These are phyloP conservation scores for Iphiclides podalirius DNA, from an alignment of 2,888 invertebrate genomes.

Conservation along the genomic window DNA sequence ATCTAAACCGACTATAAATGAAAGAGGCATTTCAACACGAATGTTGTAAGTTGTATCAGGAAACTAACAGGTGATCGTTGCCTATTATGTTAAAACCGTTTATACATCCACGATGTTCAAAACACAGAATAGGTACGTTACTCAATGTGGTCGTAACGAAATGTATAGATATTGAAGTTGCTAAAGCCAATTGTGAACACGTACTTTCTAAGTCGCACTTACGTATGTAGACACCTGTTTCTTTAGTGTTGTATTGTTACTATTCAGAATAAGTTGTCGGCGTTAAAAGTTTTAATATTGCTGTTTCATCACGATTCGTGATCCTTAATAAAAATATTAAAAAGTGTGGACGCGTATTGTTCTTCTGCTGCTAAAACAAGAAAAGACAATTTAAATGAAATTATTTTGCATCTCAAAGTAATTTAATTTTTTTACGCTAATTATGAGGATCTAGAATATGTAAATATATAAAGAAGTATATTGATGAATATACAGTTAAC, in stretches of 20 bases:
- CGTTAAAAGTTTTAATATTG: not conserved
- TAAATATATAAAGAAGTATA: too few relatives aligned
- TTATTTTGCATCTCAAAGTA: too few relatives aligned
- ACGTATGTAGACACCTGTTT: not conserved
- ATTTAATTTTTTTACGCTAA: too few relatives aligned
- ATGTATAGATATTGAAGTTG: slow-evolving; percentile 15
- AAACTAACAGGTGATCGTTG: slow-evolving; percentile 11
- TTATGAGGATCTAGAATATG: too few relatives aligned
- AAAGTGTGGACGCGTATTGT: too few relatives aligned
- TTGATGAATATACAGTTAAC: too few relatives aligned
- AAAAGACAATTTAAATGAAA: too few relatives aligned
- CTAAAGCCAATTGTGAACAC: slow-evolving; percentile 17
- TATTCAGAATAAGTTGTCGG: not conserved
- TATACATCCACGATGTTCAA: slow-evolving; percentile 11
- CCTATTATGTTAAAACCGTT: slow-evolving; percentile 13
- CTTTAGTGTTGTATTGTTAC: slow-evolving; percentile 3
- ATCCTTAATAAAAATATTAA: too few relatives aligned
- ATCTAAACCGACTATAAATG: too few relatives aligned
- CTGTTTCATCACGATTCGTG: too few relatives aligned
- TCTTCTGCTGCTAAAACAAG: too few relatives aligned
- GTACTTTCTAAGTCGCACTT: slow-evolving; percentile 8
- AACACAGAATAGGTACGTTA: slow-evolving; percentile 8
- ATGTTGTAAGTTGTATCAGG: slow-evolving; percentile 1
- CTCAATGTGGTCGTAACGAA: slow-evolving; percentile 11
- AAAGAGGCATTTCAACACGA: not conserved